Evolutionary conservation across 2,113 vertebrate species (phyloP), one percentile per base, ranked within the genome.

Genomic region (Helogale parvula): DNA sequence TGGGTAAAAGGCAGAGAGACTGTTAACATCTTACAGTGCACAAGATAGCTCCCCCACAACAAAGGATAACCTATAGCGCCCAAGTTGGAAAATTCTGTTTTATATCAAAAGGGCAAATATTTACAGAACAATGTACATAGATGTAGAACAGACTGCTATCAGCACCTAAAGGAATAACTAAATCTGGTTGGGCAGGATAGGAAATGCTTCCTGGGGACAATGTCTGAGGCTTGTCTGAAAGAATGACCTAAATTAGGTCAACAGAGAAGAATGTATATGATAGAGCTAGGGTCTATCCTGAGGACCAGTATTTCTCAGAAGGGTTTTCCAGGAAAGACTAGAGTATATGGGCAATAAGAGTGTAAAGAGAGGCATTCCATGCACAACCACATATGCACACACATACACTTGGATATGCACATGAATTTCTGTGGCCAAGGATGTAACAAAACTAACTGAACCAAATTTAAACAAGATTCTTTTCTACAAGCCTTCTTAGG

Each of bases 11-110:
- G 13, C 15, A 94, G 14, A 1, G 4, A 29, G 45, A 17, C 16
- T 60, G 2, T 31, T 52, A 95, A 60, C 15, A 45, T 27, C 10
- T 16, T 74, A 33, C 41, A 88, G 11, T 45, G 13, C 1, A 79
- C 0, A 29, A 27, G 0, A 50, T 0, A 74, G 66, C 6, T 3
- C 29, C 31, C 3, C n/a, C 0, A 11, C 1, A 86, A 47, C 8
- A 82, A 81, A 31, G 15, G 79, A 23, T 17, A 9, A 14, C 60
- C 45, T 76, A 1, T 3, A 60, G 6, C 72, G 7, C 10, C 65
- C 33, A 94, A 47, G 13, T 31, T 71, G 7, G 52, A 27, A 85
- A 85, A 88, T 47, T 8, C 29, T 72, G 11, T 7, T 31, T 91
- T 65, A 88, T 7, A 38, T 65, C 2, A 60, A 82, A 25, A 80